These are phyloP conservation scores for Gorsachius goisagi DNA, from an alignment of 2,113 vertebrate species.

Conservation along the genomic window DNA sequence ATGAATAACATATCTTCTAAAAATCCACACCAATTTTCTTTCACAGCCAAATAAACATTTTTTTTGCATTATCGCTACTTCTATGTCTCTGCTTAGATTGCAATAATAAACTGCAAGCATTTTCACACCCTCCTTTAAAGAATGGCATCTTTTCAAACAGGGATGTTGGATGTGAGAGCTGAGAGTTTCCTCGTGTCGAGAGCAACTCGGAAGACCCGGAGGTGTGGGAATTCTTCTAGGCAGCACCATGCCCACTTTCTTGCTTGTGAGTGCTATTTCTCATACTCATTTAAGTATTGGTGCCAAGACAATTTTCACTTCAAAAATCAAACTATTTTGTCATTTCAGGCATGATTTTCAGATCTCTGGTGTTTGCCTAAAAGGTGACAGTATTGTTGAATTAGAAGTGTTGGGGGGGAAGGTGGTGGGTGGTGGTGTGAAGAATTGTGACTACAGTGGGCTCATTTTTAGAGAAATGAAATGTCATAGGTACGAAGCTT, in stretches of 20 bases:
- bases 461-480: not conserved
- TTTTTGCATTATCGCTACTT: not conserved
- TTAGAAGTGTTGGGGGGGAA: not conserved
- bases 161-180: not conserved
- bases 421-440: not conserved
- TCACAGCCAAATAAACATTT: not conserved
- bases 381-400: constrained; percentile 7
- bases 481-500: not conserved
- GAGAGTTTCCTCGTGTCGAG: not conserved
- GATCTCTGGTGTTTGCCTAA: not conserved
- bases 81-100: not conserved
- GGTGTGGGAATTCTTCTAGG: not conserved
- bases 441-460: not conserved
- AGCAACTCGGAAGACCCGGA: not conserved
- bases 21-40: not conserved
- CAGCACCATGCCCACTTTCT: not conserved
- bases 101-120: not conserved
- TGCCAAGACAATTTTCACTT: constrained; percentile 34
- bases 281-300: not conserved
- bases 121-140: not conserved
- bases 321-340: not conserved
- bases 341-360: constrained; percentile 5
- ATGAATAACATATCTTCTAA: not conserved
- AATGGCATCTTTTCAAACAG: not conserved
- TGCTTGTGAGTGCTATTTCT: not conserved